phyloP scores from a whole-genome alignment of 2,888 invertebrate genomes.

The Pseudeuparius sepicola region DNA sequence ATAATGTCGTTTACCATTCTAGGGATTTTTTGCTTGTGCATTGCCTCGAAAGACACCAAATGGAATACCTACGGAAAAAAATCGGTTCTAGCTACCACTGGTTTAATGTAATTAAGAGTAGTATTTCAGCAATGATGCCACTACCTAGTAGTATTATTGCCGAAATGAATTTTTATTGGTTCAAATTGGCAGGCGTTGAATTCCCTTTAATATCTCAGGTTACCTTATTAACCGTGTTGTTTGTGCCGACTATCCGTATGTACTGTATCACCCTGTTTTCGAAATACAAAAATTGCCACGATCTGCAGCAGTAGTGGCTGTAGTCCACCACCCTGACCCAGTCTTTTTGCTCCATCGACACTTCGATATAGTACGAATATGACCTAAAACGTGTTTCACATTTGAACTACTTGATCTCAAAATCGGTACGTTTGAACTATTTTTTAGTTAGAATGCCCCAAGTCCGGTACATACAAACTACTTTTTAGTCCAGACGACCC shows the following conservation, averaged over 20 bases:
- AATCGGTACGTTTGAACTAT: too few relatives aligned
- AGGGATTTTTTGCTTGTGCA: slow-evolving; percentile 68
- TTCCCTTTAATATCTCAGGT: slow-evolving; percentile 7
- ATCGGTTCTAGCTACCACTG: not conserved
- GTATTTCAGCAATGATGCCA: too few relatives aligned
- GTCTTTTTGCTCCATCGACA: slow-evolving; percentile 90
- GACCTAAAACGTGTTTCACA: slow-evolving; percentile 55
- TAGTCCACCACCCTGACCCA: slow-evolving; percentile 94
- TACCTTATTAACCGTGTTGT: slow-evolving; percentile 90
- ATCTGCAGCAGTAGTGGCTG: slow-evolving; percentile 84
- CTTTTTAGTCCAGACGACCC: too few relatives aligned
- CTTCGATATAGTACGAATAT: slow-evolving; percentile 85
- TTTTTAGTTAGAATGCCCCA: too few relatives aligned
- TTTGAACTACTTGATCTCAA: too few relatives aligned
- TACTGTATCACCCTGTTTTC: slow-evolving; percentile 77
- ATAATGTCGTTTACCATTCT: slow-evolving; percentile 65
- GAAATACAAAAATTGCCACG: slow-evolving; percentile 95
- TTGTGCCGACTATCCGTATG: slow-evolving; percentile 76
- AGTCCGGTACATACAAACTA: too few relatives aligned
- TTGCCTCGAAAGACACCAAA: slow-evolving; percentile 84
- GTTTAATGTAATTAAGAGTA: too few relatives aligned
- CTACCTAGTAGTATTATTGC: too few relatives aligned
- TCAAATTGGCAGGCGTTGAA: too few relatives aligned
- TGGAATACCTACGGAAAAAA: slow-evolving; percentile 63
- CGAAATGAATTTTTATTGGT: too few relatives aligned